Base-by-base conservation (phyloP, 2,113 vertebrate genomes). In the Fulica atra region DNA sequence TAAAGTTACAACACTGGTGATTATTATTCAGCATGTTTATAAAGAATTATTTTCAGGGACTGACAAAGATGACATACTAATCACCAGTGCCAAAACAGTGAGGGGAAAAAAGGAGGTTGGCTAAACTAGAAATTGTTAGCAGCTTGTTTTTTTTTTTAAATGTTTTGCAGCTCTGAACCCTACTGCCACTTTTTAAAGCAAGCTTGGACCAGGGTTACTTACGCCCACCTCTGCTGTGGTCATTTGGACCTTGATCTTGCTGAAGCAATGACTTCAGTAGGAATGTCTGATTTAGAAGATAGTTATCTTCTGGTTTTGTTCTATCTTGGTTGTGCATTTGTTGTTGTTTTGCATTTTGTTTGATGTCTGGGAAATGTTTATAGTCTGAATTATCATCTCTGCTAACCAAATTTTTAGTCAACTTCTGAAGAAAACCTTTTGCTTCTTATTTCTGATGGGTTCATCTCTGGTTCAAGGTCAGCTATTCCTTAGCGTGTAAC, bases 281-380 rank as follows among this genome's bases (percentile, higher is more conserved):
- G 25, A 70, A 82, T 77, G 29, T 71, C 88, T 96, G 51, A 73
- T 71, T 84, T 78, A 84, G 72, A 63, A 85, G 78, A 77, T 59
- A 71, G 24, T 65, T 89, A 94, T 90, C 81, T 86, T 90, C 42
- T 71, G 36, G 14, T 17, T 83, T 83, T 78, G 13, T 71, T 88
- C 80, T 86, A 0, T 93, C 70, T 86, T 85, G 10, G n/a, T 40
- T 85, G 63, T 78, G 17, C 42, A 44, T 92, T 24, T 71, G n/a
- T 69, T 72, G 36, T 31, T 33, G 44, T 81, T 94, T 88, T 92
- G 15, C 17, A 38, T 86, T 77, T 88, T 87, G 24, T 91, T 92
- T 95, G 46, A 88, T 92, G 83, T 92, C 83, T 79, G 72, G 64
- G 19, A 91, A 92, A 91, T 92, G 53, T 86, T 95, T 96, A 88